These are phyloP conservation scores for Trichoplax adhaerens DNA, from an alignment of 37 sponge, comb jelly and placozoan species.

Conservation along the genomic window DNA sequence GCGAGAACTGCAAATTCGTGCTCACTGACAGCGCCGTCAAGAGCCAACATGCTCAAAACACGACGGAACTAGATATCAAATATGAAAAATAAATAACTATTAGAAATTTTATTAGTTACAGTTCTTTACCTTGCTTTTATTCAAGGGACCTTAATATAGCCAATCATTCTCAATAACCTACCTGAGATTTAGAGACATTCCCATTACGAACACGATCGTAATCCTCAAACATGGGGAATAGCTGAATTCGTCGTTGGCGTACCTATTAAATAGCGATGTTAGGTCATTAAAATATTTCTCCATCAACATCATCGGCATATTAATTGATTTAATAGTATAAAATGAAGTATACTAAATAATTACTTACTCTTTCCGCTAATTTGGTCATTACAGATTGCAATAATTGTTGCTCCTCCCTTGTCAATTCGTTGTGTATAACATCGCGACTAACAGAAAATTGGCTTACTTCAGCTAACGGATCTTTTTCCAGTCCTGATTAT, in stretches of 20 bases:
- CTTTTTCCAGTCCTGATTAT: conserved; percentile 40
- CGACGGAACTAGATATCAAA: conserved; percentile 51
- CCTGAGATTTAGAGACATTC: conserved; percentile 63
- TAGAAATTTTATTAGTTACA: background rate
- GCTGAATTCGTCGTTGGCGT: conserved; percentile 53
- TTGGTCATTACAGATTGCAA: conserved; percentile 31
- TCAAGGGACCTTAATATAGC: background rate
- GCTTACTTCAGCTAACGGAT: conserved; percentile 27
- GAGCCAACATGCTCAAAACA: conserved; percentile 57
- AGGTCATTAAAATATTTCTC: background rate
- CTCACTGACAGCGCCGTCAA: conserved; percentile 30
- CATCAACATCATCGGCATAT: background rate
- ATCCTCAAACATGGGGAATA: conserved; percentile 75
- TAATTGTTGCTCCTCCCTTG: conserved; percentile 39
- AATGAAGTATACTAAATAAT: background rate
- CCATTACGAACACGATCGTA: conserved; percentile 77
- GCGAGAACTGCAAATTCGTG: conserved; percentile 52
- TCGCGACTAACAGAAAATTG: conserved; percentile 15
- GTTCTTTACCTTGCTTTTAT: background rate
- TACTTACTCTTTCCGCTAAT: conserved; percentile 53
- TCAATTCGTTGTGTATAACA: conserved; percentile 3
- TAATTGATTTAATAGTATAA: background rate
- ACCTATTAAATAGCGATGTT: conserved; percentile 25
- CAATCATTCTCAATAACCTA: background rate
- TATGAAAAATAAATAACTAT: background rate